phyloP scores from a whole-genome alignment of 2,797 vertebrate species.

The Molothrus ater region DNA sequence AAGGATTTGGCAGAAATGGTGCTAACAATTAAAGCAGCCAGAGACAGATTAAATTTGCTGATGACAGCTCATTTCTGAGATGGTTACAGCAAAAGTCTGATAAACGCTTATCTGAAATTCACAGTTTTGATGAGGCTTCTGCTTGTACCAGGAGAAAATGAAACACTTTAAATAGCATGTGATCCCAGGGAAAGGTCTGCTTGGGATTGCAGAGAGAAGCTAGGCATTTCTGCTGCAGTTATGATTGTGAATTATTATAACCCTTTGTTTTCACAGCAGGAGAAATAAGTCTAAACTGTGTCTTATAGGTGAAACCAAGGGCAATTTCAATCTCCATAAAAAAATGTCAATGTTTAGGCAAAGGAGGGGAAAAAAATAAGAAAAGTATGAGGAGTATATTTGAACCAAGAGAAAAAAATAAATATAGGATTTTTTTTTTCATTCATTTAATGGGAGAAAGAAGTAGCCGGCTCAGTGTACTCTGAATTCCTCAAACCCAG shows the following conservation, averaged over 20 bases:
- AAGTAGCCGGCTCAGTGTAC: not conserved
- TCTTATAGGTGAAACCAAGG: not conserved
- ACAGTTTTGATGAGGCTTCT: conserved; percentile 72
- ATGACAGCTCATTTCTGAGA: conserved; percentile 76
- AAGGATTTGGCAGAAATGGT: conserved; percentile 60
- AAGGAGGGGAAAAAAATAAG: fast-evolving
- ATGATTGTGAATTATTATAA: conserved; percentile 16
- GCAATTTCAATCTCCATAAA: not conserved
- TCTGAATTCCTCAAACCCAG: not conserved
- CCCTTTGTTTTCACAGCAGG: conserved; percentile 39
- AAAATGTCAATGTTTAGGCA: not conserved
- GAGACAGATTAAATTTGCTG: conserved; percentile 73
- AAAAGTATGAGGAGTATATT: fast-evolving
- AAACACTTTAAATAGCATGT: conserved; percentile 68
- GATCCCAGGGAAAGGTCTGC: conserved; percentile 51
- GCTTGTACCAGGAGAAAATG: conserved; percentile 72
- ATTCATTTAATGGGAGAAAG: not conserved
- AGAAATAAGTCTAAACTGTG: not conserved
- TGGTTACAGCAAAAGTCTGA: conserved; percentile 71
- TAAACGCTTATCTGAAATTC: conserved; percentile 71
- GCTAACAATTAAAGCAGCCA: conserved; percentile 69
- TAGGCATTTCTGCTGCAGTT: conserved; percentile 11
- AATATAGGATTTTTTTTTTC: not conserved
- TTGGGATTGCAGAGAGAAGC: conserved; percentile 1
- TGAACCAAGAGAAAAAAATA: not conserved